Evolutionary conservation across 2,113 vertebrate genomes (phyloP).

Genomic region (Vulpes vulpes): DNA sequence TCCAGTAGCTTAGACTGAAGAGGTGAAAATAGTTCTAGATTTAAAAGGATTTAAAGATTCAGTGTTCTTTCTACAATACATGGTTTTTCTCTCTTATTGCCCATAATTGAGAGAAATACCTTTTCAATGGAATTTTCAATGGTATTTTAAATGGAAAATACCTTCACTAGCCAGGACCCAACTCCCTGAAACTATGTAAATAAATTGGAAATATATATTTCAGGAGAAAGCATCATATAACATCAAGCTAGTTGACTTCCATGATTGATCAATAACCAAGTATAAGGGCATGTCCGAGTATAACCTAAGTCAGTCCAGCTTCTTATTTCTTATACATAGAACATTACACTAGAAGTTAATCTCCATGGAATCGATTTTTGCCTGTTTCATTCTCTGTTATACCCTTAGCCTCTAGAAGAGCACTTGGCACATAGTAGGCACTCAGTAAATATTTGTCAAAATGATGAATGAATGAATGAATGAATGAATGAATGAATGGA

Average conservation of each 20-base stretch:
- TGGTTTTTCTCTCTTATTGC: not conserved
- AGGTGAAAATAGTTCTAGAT: not conserved
- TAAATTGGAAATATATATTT: not conserved
- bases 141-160: not conserved
- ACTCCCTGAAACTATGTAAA: not conserved
- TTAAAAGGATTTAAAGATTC: slow-evolving; percentile 6
- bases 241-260: not conserved
- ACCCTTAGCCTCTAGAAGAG: not conserved
- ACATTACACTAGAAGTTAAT: not conserved
- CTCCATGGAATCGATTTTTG: not conserved
- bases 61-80: not conserved
- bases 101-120: not conserved
- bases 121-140: no score
- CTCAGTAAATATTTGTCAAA: not conserved
- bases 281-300: not conserved
- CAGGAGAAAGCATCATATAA: slow-evolving; percentile 2
- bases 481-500: not conserved
- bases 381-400: not conserved
- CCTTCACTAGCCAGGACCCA: not conserved
- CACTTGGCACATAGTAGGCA: not conserved
- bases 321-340: not conserved
- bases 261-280: not conserved
- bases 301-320: not conserved
- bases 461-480: not conserved
- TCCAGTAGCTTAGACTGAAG: not conserved